Conservation (phyloP, 2,113 vertebrate genomes). For the Zonotrichia leucophrys region DNA sequence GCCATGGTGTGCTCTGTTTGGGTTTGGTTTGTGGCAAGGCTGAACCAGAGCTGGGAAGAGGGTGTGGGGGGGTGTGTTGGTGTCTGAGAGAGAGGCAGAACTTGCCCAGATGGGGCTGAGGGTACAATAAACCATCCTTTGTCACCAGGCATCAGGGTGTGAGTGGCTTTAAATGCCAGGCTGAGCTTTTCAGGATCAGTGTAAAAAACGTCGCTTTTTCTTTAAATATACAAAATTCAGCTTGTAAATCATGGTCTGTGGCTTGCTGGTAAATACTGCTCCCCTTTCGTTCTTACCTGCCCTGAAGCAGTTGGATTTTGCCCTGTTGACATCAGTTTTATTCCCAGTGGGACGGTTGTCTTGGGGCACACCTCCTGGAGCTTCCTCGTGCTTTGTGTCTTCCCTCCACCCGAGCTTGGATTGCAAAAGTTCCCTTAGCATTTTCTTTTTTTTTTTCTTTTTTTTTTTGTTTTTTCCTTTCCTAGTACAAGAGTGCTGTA, state of each 20-base stretch:
- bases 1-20: not conserved
- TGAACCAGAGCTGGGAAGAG: not conserved
- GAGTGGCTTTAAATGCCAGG: not conserved
- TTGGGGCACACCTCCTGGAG: fast-evolving
- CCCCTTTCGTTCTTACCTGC: not conserved
- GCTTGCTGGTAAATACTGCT: not conserved
- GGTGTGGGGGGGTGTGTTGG: fast-evolving
- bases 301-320: not conserved
- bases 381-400: not conserved
- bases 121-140: not conserved
- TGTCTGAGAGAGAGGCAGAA: not conserved
- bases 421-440: not conserved
- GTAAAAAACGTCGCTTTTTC: not conserved
- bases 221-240: not conserved
- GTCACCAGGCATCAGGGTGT: fast-evolving
- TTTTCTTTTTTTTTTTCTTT: not conserved
- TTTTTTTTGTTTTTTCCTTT: fast-evolving
- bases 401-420: not conserved
- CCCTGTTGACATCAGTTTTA: not conserved
- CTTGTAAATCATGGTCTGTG: not conserved
- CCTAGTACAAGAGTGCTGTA: not conserved
- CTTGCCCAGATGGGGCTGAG: fast-evolving
- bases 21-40: not conserved
- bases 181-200: not conserved
- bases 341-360: not conserved